Percentiles rank a stretch among this genome's conserved stretches.
phyloP scores from a whole-genome alignment of 2,797 vertebrate species.

The Poecilia gillii region DNA sequence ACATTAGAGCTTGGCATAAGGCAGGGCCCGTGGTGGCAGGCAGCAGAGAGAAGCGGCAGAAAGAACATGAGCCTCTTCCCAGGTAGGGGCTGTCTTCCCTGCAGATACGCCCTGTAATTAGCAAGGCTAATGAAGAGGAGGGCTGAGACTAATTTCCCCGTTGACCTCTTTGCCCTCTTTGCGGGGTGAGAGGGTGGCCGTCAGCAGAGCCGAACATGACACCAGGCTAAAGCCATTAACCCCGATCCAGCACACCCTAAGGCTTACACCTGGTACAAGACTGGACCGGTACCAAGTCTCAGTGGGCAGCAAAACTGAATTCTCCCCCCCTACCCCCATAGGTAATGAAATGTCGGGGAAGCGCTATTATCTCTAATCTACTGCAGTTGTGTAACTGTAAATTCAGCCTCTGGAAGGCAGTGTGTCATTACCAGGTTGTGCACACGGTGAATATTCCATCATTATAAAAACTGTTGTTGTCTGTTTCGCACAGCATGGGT shows the following conservation, averaged over 20 bases:
- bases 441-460: slow-evolving; percentile 62
- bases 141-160: slow-evolving; percentile 72
- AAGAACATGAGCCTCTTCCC: slow-evolving; percentile 36
- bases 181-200: slow-evolving; percentile 65
- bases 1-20: slow-evolving; percentile 44
- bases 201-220: slow-evolving; percentile 75
- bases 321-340: slow-evolving; percentile 36
- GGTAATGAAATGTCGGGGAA: slow-evolving; percentile 68
- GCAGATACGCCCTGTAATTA: slow-evolving; percentile 75
- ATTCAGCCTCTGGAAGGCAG: slow-evolving; percentile 52
- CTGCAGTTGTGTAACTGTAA: slow-evolving; percentile 36
- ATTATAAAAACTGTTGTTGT: slow-evolving; percentile 71
- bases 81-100: slow-evolving; percentile 65
- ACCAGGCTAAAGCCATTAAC: slow-evolving; percentile 75
- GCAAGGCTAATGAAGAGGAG: slow-evolving; percentile 76
- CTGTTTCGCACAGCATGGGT: slow-evolving; percentile 68
- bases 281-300: slow-evolving; percentile 78
- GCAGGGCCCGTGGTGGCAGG: slow-evolving; percentile 36
- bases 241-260: slow-evolving; percentile 66
- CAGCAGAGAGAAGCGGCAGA: slow-evolving; percentile 53
- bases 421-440: slow-evolving; percentile 42
- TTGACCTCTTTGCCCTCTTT: slow-evolving; percentile 68
- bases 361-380: slow-evolving; percentile 56
- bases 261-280: slow-evolving; percentile 74
- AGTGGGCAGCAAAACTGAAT: slow-evolving; percentile 72